Base-by-base conservation (phyloP, 2,888 invertebrate genomes). In the Adineta ricciae region DNA sequence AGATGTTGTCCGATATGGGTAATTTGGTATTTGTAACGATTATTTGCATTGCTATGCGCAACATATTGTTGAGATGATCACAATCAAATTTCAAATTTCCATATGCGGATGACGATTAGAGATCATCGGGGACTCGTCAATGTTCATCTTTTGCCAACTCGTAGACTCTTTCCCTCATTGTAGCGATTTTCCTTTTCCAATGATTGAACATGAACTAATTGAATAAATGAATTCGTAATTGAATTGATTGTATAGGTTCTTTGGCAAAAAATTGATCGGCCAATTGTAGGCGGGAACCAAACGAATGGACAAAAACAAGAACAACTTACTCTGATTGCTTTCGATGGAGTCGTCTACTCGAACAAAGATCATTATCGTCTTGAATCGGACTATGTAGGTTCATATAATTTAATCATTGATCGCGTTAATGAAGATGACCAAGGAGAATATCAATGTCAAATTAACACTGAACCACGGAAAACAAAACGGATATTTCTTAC, bases 361-460 rank as follows among this genome's bases (percentile, higher is more conserved):
- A 78, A 78, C n/a, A 78, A 78, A 78, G 78, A 78, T 78, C 78
- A 78, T 78, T 78, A 78, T 78, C 78, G 78, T 78, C 41, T 78
- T 7, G 78, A 78, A 78, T 78, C 78, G 8, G 78, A 78, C n/a
- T 78, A 78, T 41, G 78, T 78, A n/a, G 78, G 78, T 8, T 78
- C 78, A 2, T 41, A 78, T 78, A 78, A 78, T 41, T 78, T 78
- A 78, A 41, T 78, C 24, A 78, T 78, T 78, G 78, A 78, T 41
- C 38, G 78, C n/a, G 78, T 78, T 38, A 78, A 41, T 41, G 78
- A 78, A 78, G 78, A 78, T 41, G 78, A 78, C 41, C 41, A 41
- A 78, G 78, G 78, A 78, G 78, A 78, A 78, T 78, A 78, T 78
- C 78, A 78, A 78, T 78, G 78, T 78, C 78, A 78, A 78, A 78